Base-by-base conservation (phyloP, 2,888 invertebrate species). In the Latrodectus hesperus region DNA sequence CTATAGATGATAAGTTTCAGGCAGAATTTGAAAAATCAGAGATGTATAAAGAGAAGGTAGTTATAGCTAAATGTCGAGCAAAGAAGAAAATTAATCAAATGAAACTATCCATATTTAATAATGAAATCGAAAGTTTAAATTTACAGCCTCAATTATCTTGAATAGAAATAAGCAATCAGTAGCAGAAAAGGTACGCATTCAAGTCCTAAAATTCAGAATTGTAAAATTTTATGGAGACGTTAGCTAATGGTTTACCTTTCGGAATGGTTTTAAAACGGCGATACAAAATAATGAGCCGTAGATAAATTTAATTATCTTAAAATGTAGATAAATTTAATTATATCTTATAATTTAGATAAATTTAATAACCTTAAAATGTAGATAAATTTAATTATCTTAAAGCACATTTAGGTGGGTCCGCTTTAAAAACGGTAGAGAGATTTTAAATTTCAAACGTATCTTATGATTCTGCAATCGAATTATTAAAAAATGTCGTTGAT, bases 341-440 rank as follows among this genome's bases (percentile, higher is more conserved):
- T n/a, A n/a, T n/a, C n/a, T n/a, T n/a, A n/a, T n/a, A n/a, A n/a
- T n/a, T n/a, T n/a, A n/a, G n/a, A n/a, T n/a, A n/a, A n/a, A n/a
- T n/a, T n/a, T n/a, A n/a, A n/a, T n/a, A n/a, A n/a, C n/a, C n/a
- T n/a, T n/a, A n/a, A n/a, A n/a, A n/a, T n/a, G 22, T 22, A 22
- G 22, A 22, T 22, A 22, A 22, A 22, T 22, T 22, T 22, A 22
- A 22, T 22, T 22, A 22, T 22, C 22, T 22, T 22, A 22, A 11
- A 65, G 65, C 22, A 76, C 64, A 51, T 76, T 65, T 49, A 76
- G 65, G 26, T 76, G 49, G 17, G 14, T 76, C 76, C 16, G 67
- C 67, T n/a, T 51, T 65, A 14, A 76, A 51, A n/a, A 67, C 22
- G 2, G 52, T 76, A 9, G 76, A 76, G n/a, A 49, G 22, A 9